phyloP scores from a whole-genome alignment of 1,140 invertebrate genomes.

The Musca domestica region DNA sequence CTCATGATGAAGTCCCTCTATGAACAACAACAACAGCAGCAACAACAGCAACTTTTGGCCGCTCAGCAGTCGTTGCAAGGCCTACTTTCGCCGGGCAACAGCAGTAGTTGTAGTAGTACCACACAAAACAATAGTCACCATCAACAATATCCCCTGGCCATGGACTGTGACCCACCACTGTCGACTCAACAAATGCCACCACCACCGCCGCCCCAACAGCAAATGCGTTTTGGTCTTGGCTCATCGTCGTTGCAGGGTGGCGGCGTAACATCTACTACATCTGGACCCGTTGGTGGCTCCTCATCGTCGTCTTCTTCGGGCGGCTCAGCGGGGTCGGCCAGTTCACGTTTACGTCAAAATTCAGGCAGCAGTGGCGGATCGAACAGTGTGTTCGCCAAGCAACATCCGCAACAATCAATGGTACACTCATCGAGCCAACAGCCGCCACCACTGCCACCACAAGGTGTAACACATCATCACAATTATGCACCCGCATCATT shows the following conservation, averaged over 20 bases:
- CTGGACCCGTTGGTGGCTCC: not conserved
- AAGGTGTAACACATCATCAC: constrained; percentile 19
- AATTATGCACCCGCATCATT: constrained; percentile 38
- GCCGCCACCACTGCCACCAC: not conserved
- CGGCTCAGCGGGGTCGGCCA: too few species aligned
- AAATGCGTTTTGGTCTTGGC: not conserved
- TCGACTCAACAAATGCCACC: constrained; percentile 16
- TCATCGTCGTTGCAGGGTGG: not conserved
- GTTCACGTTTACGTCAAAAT: constrained; percentile 7
- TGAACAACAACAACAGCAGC: constrained; percentile 25
- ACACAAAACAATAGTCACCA: constrained; percentile 24
- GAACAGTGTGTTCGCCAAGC: not conserved
- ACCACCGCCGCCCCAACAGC: constrained; percentile 14
- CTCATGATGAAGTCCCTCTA: constrained; percentile 25
- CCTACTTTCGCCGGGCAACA: constrained; percentile 19
- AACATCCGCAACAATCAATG: not conserved
- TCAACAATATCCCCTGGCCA: constrained; percentile 44
- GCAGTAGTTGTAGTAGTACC: constrained; percentile 15
- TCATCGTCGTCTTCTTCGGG: not conserved
- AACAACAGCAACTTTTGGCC: constrained; percentile 23
- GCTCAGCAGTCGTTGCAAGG: constrained; percentile 27
- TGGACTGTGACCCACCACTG: constrained; percentile 52
- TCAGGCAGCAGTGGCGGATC: not conserved
- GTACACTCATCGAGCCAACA: constrained; percentile 18
- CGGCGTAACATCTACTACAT: constrained; percentile 2